These are phyloP conservation scores for Bufo bufo DNA, from an alignment of 2,113 vertebrate genomes.

Conservation along the genomic window DNA sequence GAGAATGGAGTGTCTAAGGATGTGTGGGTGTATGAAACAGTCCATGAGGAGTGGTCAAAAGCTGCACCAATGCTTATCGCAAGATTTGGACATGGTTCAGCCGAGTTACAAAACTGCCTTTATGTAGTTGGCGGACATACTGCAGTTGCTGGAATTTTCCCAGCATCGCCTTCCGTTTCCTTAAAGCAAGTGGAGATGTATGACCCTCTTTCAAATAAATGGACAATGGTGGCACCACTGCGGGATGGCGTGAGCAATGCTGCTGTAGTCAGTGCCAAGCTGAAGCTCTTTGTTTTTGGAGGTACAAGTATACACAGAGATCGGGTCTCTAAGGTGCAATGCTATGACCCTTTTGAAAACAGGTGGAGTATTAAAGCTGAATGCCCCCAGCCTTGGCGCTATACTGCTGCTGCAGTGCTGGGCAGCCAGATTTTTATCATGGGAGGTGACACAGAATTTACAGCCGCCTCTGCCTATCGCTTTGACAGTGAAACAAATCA, in stretches of 20 bases:
- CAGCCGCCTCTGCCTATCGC: conserved; percentile 89
- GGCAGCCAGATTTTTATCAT: conserved; percentile 98
- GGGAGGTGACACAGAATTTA: conserved; percentile 94
- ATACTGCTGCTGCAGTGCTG: conserved; percentile 88
- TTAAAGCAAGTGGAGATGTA: conserved; percentile 93
- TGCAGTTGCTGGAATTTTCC: conserved; percentile 86
- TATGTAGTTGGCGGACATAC: conserved; percentile 94
- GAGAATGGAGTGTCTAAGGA: conserved; percentile 95
- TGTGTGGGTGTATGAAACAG: conserved; percentile 93
- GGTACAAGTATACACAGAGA: conserved; percentile 90
- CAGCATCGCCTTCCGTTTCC: conserved; percentile 90
- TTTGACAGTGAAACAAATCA: conserved; percentile 90
- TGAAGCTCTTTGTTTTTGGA: conserved; percentile 92
- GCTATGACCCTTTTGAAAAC: conserved; percentile 85
- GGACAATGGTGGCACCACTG: conserved; percentile 91
- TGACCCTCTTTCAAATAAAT: conserved; percentile 85
- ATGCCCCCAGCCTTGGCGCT: conserved; percentile 93
- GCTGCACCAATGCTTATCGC: conserved; percentile 94
- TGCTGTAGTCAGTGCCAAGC: conserved; percentile 88
- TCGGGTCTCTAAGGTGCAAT: conserved; percentile 92
- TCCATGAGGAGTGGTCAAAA: conserved; percentile 93
- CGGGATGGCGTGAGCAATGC: conserved; percentile 92
- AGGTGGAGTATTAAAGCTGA: conserved; percentile 89
- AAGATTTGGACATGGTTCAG: conserved; percentile 90
- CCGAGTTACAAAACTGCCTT: conserved; percentile 87